Conservation (phyloP, 2,797 vertebrate genomes). For the Vireo griseus region DNA sequence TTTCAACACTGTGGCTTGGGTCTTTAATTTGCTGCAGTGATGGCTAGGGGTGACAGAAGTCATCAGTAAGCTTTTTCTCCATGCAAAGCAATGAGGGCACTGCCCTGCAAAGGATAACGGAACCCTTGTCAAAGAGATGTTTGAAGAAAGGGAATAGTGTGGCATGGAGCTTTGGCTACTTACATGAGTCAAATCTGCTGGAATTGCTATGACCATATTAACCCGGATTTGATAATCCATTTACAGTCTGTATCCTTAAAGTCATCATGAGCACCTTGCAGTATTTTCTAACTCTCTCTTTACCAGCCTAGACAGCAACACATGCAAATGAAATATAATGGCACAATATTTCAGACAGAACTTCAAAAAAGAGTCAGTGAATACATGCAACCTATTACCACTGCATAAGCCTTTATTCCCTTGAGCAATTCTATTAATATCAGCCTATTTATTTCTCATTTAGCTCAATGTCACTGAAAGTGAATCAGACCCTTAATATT, state of each 20-base stretch:
- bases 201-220: neutral
- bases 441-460: conserved; percentile 1
- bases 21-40: neutral
- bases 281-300: neutral
- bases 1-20: neutral
- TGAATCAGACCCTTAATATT: neutral
- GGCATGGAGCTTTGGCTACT: neutral
- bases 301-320: neutral
- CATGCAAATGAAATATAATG: neutral
- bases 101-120: neutral
- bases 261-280: neutral
- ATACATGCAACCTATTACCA: neutral
- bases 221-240: neutral
- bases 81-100: neutral
- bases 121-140: neutral
- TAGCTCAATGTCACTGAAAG: neutral
- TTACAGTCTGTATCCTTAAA: neutral
- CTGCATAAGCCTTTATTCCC: neutral
- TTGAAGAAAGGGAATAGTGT: neutral
- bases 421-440: neutral
- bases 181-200: neutral
- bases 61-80: neutral
- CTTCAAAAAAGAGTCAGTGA: neutral
- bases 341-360: neutral
- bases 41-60: neutral